phyloP scores from a whole-genome alignment of 2,888 invertebrate species.

The Stenurella melanura region DNA sequence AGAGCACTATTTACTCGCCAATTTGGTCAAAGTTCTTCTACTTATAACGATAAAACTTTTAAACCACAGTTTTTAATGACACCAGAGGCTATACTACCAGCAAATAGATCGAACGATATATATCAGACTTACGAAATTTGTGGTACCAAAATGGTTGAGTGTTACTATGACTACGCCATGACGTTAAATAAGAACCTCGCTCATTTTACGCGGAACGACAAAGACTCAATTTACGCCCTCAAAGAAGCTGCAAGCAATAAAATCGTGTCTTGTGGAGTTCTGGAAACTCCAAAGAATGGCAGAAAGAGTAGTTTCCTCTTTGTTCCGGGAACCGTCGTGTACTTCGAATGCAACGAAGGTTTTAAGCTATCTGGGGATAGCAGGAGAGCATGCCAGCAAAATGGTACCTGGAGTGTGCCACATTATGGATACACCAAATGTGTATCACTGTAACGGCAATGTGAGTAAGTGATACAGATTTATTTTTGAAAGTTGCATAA shows the following conservation, averaged over 20 bases:
- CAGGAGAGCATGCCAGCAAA: conserved; percentile 84
- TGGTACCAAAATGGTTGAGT: conserved; percentile 83
- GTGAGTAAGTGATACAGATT: conserved; percentile 80
- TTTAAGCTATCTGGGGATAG: conserved; percentile 91
- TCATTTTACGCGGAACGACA: conserved; percentile 89
- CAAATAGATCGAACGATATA: conserved; percentile 81
- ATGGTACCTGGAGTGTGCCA: conserved; percentile 90
- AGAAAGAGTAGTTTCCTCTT: conserved; percentile 93
- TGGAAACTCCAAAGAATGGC: conserved; percentile 93
- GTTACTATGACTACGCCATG: conserved; percentile 91
- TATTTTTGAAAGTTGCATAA: no score
- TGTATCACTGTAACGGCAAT: conserved; percentile 69
- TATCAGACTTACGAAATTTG: conserved; percentile 82
- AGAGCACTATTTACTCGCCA: conserved; percentile 86
- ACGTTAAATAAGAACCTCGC: conserved; percentile 90
- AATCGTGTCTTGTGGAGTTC: conserved; percentile 88
- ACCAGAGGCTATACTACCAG: conserved; percentile 83
- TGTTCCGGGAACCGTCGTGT: conserved; percentile 89
- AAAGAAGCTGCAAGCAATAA: conserved; percentile 72
- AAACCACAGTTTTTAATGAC: conserved; percentile 83
- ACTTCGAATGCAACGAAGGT: conserved; percentile 93
- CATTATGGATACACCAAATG: conserved; percentile 92
- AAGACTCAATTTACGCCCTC: conserved; percentile 75
- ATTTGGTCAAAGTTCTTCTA: conserved; percentile 86
- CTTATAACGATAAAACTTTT: conserved; percentile 87